Base-by-base conservation (phyloP, 2,113 vertebrate genomes). In the Rhinolophus ferrumequinum region DNA sequence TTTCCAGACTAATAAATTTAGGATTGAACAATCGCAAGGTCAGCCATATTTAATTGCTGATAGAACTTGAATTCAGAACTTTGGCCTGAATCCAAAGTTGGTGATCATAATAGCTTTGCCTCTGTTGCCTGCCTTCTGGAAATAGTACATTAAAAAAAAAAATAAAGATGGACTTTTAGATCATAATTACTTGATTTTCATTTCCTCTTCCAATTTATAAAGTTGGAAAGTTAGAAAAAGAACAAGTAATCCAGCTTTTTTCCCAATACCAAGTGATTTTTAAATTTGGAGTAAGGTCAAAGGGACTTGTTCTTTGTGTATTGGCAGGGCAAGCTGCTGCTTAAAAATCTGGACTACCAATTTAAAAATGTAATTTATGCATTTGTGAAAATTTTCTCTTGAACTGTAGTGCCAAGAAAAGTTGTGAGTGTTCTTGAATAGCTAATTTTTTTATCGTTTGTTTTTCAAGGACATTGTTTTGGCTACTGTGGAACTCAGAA, bases 131-230 rank as follows among this genome's bases (percentile, higher is more conserved):
- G 73, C n/a, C 12, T 33, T 86, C 18, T 88, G 62, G 41, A 33
- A 54, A 70, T 26, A 73, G 14, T 56, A 26, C 16, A 35, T 64
- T 79, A 7, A 67, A 47, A 84, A 10, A 67, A 47, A 84, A 82
- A 62, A 52, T 26, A 79, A 52, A 77, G 75, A 38, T 64, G 33
- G 58, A 30, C 16, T 41, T 80, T 56, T 73, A 89, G 26, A 30
- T 44, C 35, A 60, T n/a, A 73, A 52, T 38, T 80, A 56, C 30
- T 90, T 93, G 76, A 47, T 88, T 96, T 94, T 85, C 28, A 83
- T 91, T 88, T 85, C 84, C n/a, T 80, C 75, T 69, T 86, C 50
- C 22, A 67, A 35, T 69, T 83, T 50, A 16, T 83, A 50, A 50
- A 50, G 47, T 50, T 50, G 33, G 50, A 64, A 28, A 62, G 19